Percentiles rank a stretch among this genome's conserved stretches.
phyloP scores from a whole-genome alignment of 2,888 invertebrate species.

The Stenodera caucasica region DNA sequence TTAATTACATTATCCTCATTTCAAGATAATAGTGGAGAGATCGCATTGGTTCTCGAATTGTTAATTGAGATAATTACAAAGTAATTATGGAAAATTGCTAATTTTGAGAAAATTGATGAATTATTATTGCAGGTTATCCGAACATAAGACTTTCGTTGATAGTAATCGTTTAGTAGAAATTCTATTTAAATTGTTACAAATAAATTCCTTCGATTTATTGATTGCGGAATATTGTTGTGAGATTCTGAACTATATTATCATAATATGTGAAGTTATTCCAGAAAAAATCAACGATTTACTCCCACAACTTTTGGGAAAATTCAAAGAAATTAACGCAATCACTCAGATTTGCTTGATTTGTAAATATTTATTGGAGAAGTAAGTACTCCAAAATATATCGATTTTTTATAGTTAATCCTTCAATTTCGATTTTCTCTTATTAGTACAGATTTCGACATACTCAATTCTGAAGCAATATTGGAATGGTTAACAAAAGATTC shows the following conservation, averaged over 20 bases:
- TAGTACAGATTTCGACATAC: background rate
- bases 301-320: background rate
- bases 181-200: background rate
- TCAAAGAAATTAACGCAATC: background rate
- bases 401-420: background rate
- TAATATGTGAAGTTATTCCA: background rate
- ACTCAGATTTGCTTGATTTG: background rate
- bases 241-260: background rate
- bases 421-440: background rate
- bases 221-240: background rate
- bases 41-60: background rate
- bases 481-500: conserved; percentile 5
- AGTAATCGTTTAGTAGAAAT: conserved; percentile 4
- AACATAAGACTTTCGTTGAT: background rate
- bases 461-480: background rate
- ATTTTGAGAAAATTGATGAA: background rate
- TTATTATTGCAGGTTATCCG: background rate
- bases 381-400: too few relatives aligned
- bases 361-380: background rate
- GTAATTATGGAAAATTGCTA: background rate
- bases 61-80: background rate
- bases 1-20: background rate
- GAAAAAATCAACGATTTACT: background rate
- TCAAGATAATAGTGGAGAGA: background rate
- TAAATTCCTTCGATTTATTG: background rate